Evolutionary conservation across 2,113 vertebrate species (phyloP), one percentile per base, ranked within the genome.

Genomic region (Tachysurus fulvidraco): DNA sequence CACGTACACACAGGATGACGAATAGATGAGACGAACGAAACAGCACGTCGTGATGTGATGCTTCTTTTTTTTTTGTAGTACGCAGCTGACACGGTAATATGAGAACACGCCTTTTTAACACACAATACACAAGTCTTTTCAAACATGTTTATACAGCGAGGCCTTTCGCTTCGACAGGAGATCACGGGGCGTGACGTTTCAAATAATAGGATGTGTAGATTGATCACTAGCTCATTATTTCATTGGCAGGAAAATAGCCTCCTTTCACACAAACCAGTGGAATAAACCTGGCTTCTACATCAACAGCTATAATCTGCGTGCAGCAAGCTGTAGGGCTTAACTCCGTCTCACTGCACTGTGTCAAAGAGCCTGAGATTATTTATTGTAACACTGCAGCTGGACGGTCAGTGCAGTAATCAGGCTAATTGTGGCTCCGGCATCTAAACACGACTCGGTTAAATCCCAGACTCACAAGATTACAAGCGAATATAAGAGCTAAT

Each of bases 291-390:
- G 28, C n/a, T 85, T 11, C 10, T 71, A 81, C 88, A 79, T 94
- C 84, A 93, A 93, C 92, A 91, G 87, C 82, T 62, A 67, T 93
- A 93, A 94, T 93, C 92, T 91, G 55, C 74, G 83, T 62, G 83
- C 17, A 36, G 55, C 84, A 74, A 86, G 55, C 46, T 23, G 81
- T 65, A 60, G 19, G 28, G 54, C 41, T 85, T 83, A 86, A 76
- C 46, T 81, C 44, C 19, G 17, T 77, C 41, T 81, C 81, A 52
- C 65, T 44, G 80, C 54, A n/a, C 25, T 30, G n/a, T 90, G 91
- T 92, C 90, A 5, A 90, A 89, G 76, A 87, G 81, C 85, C 86
- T 89, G 87, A 92, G 90, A 86, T 88, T 89, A 91, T 94, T 93
- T 88, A 88, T 90, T 10, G 84, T 89, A 88, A 91, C 88, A 9